Percentiles rank a stretch among this genome's conserved stretches.
Evolutionary conservation across 2,797 vertebrate species (phyloP).

Genomic region (Poecilia picta): DNA sequence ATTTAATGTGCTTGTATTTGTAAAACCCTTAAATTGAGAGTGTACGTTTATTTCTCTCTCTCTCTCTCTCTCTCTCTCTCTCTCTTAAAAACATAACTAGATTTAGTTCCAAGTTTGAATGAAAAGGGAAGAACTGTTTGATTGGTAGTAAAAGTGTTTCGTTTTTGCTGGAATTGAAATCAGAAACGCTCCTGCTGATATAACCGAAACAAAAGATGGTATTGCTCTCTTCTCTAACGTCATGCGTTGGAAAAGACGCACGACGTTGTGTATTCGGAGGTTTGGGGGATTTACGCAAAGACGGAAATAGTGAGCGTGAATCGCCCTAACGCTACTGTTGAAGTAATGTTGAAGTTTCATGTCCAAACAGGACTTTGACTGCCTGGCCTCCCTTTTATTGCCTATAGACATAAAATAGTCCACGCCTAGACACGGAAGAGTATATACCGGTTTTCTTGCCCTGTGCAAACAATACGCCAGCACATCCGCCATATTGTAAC

Average conservation of each 20-base stretch:
- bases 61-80: not conserved
- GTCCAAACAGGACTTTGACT: not conserved
- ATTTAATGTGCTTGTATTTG: not conserved
- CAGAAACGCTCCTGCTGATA: not conserved
- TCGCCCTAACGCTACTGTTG: slow-evolving; percentile 23
- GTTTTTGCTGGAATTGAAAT: not conserved
- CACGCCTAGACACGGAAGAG: not conserved
- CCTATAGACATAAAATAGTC: not conserved
- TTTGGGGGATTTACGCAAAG: slow-evolving; percentile 34
- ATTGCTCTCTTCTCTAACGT: not conserved
- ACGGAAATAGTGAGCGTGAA: slow-evolving; percentile 48
- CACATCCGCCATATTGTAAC: not conserved
- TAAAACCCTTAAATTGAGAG: not conserved
- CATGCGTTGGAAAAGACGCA: too few species aligned
- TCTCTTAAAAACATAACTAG: too few species aligned
- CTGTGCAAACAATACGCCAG: not conserved
- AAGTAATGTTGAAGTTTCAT: slow-evolving; percentile 10
- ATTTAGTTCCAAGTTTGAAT: not conserved
- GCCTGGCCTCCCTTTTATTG: not conserved
- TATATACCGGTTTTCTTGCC: not conserved
- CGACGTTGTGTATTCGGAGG: not conserved
- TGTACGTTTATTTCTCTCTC: not conserved
- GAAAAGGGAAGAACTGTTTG: not conserved
- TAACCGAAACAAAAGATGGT: not conserved
- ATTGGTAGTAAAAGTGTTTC: not conserved